Base-by-base conservation (phyloP, 2,113 vertebrate genomes). In the Polypterus bichir region DNA sequence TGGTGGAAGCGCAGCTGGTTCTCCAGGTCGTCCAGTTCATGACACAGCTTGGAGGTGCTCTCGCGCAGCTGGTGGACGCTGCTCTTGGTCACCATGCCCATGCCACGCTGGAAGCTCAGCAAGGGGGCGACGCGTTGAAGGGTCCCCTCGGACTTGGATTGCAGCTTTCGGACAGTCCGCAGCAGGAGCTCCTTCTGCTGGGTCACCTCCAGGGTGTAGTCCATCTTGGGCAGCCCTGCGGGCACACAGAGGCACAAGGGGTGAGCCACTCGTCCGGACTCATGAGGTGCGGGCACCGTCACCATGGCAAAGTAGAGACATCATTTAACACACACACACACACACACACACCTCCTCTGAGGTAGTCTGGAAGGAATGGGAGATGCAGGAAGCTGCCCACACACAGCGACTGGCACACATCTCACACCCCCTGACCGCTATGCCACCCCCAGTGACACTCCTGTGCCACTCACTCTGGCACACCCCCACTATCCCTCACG, bases 151-250 rank as follows among this genome's bases (percentile, higher is more conserved):
- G 80, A 77, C 54, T 76, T 76, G 47, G 72, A 1, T 57, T 79
- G 76, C 11, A 81, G 69, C 44, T 51, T 68, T n/a, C 75, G 75
- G 65, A 84, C 71, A 1, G 73, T 72, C 62, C 72, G 78, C 59
- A 83, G 64, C 62, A 83, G 74, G 8, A 81, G 74, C 65, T 81
- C 66, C 65, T 83, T 84, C 57, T 68, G 69, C 48, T 72, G 74
- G 1, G 59, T 70, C 53, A 56, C 71, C 64, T 79, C 70, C 61
- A 78, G 61, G 0, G 62, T 68, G 63, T 66, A 59, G 11, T 77
- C 76, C 82, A 83, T 84, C 71, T 4, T 27, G 27, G 27, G 27
- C 27, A 27, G 27, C 27, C 27, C 27, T 27, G 27, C 27, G 27
- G 27, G 27, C 27, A 27, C 27, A 27, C 27, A 27, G 27, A 27